Base-by-base conservation (phyloP, 2,797 vertebrate species). In the Hozukius guyotensis region DNA sequence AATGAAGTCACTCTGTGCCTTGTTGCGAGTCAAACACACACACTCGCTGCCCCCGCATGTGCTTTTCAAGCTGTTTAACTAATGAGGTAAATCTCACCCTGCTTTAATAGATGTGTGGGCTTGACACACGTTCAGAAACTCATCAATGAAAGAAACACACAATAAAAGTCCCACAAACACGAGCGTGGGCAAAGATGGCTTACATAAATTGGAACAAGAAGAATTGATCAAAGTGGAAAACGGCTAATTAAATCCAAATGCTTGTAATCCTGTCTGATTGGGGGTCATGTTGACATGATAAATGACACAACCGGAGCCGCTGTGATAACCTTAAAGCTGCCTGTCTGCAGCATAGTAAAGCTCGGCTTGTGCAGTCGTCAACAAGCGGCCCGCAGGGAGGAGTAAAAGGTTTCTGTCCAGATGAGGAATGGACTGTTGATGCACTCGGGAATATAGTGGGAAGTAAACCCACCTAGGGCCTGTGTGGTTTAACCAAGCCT, bases 31-130 rank as follows among this genome's bases (percentile, higher is more conserved):
- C 62, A 32, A 14, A 32, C 34, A 72, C 6, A 42, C 24, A 24
- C 25, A 63, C 60, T 46, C 10, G 1, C 55, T 66, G 64, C 70
- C 68, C 46, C 55, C 14, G 25, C 56, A 25, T 72, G 18, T 60
- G 64, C 25, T 32, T 73, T 83, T 75, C 57, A 78, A 75, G 75
- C 63, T 77, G 32, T 76, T 75, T 55, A 79, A 79, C 76, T 55
- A 77, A 77, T 36, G 46, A 77, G 72, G 22, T 53, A 63, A 74
- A 59, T 46, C 31, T 65, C 52, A 65, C 13, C 22, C 68, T 46
- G 72, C 24, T 67, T 77, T 63, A 65, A 69, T 38, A 72, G 36
- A 65, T 53, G 75, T 16, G 55, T 78, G 77, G 72, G 72, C 57
- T 74, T 73, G 55, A 67, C 13, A 62, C 49, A 72, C n/a, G 72